These are phyloP conservation scores for Sander lucioperca DNA, from an alignment of 2,113 vertebrate genomes.

Conservation along the genomic window DNA sequence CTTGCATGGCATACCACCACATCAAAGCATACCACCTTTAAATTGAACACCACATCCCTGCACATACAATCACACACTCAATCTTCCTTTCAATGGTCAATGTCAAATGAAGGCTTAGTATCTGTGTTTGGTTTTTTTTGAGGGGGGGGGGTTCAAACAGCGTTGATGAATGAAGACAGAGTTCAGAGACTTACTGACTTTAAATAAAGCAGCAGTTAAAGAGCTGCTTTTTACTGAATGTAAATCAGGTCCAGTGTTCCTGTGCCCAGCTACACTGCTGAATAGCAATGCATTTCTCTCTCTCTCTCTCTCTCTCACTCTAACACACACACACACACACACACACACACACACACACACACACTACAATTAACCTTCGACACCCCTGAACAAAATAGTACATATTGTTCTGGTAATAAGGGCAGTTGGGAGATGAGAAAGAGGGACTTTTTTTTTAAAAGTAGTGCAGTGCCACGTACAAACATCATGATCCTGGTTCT, in stretches of 20 bases:
- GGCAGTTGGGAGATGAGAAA: constrained; percentile 5
- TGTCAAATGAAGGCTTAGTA: no score
- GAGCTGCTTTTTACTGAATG: constrained; percentile 35
- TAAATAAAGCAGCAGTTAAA: constrained; percentile 46
- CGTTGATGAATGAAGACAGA: constrained; percentile 37
- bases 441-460: background rate
- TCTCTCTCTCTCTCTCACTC: background rate
- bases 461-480: background rate
- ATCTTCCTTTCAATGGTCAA: no score
- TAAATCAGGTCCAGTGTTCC: constrained; percentile 40
- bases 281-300: constrained; percentile 8
- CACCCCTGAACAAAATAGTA: constrained; percentile 35
- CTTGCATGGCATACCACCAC: no score
- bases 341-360: background rate
- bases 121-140: no score
- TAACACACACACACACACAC: background rate
- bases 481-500: constrained; percentile 10
- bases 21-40: no score
- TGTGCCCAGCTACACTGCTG: background rate
- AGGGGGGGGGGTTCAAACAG: background rate
- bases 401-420: constrained; percentile 36
- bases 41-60: no score
- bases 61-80: no score
- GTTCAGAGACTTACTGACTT: constrained; percentile 46
- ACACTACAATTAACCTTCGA: constrained; percentile 47